Base-by-base conservation (phyloP, 2,797 vertebrate genomes). In the Choloepus didactylus region DNA sequence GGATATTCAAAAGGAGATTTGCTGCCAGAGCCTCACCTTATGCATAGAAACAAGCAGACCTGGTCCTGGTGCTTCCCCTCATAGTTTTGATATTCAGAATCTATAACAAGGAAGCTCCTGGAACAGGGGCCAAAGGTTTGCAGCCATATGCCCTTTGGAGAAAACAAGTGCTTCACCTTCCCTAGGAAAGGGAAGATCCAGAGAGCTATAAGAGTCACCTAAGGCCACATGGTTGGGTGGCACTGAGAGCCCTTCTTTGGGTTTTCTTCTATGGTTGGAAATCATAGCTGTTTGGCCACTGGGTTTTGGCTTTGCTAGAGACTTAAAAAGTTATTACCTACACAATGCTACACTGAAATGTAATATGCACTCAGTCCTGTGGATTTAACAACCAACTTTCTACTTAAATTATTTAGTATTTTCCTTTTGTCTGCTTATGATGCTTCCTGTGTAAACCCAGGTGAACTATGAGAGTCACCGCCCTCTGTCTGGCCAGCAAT, bases 371-470 rank as follows among this genome's bases (percentile, higher is more conserved):
- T 56, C 70, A 64, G 91, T 41, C 46, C 95, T 87, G 15, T 85
- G 90, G 54, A 29, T 77, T 93, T 91, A 85, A 56, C 62, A 83
- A 75, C 67, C 54, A 49, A 93, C 49, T 54, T 75, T 80, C 56
- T 70, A 75, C 51, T 56, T 97, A 84, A 95, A 93, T 95, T 96
- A 96, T 97, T 97, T 77, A 96, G 76, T 80, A 19, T 69, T 95
- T 89, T 81, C 87, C 54, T 95, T 96, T 46, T 73, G 56, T 95
- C 56, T 93, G 88, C n/a, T 54, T 60, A 19, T 56, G 77, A 59
- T 6, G 60, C 31, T 81, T 44, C 19, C 64, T 75, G 73, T 2
- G 4, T 21, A 51, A 44, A 87, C 81, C 66, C 81, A 77, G 56
- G 89, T 85, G 54, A 51, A 60, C 29, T 51, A 44, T 35, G 83